Base-by-base conservation (phyloP, 2,888 invertebrate species). In the Himalopsyche tibetana region DNA sequence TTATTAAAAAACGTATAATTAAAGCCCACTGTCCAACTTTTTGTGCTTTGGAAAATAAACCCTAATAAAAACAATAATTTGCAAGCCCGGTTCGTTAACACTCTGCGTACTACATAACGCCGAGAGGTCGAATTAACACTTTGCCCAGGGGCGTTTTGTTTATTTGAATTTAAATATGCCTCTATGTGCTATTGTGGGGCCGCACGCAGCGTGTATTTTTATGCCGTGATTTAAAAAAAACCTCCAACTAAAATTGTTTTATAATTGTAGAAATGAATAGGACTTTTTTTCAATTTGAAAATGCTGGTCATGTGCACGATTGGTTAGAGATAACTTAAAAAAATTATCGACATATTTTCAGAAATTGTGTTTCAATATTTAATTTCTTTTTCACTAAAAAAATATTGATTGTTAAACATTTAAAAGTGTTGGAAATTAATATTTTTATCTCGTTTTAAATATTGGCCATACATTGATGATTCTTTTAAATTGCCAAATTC, bases 21-120 rank as follows among this genome's bases (percentile, higher is more conserved):
- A 63, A 63, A 63, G 63, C n/a, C 19, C n/a, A 63, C 19, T 19
- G 28, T 63, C 63, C 19, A 63, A 63, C 63, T 63, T 63, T 63
- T 63, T 19, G 28, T 63, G 63, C 63, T 63, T 63, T 63, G 19
- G 19, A 63, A 63, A 63, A 63, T 63, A 28, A 63, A 63, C 63
- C 63, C 63, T 63, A 63, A 63, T 63, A 63, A 63, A 63, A 63
- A 63, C 63, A 19, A 63, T 63, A 63, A 63, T 63, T 63, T 63
- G 63, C 63, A 63, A 63, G 63, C 63, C 19, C 19, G 63, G 63
- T 63, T 63, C 63, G 63, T 63, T 63, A 63, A 63, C 63, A 63
- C 63, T 19, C 28, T 19, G 28, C 63, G 63, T 63, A 63, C 19
- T 19, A 63, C 28, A 63, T 28, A 63, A 28, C 19, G 28, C 63